A percentile compares a stretch with the other conserved stretches of the same genome.
Evolutionary conservation across 2,888 invertebrate genomes (phyloP).

Genomic region (Xanthia togata): DNA sequence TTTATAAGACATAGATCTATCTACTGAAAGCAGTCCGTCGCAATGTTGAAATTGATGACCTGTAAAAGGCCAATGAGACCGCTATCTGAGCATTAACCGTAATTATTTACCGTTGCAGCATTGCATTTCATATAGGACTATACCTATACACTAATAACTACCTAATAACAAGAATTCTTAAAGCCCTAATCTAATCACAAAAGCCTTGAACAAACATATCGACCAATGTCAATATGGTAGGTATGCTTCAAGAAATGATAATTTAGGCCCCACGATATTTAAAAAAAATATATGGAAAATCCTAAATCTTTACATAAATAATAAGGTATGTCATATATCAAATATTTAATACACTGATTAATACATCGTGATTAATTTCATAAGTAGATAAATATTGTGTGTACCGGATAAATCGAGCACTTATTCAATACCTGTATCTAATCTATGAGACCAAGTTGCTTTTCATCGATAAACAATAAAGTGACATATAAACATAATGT

Average conservation of each 20-base stretch:
- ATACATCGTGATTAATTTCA: slow-evolving; percentile 11
- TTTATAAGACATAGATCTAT: not conserved
- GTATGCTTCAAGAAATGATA: slow-evolving; percentile 26
- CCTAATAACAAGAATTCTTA: not conserved
- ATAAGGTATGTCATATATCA: not conserved
- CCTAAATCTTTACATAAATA: slow-evolving; percentile 13
- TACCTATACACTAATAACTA: not conserved
- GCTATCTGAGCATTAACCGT: not conserved
- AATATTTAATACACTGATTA: slow-evolving; percentile 44
- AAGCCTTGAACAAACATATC: slow-evolving; percentile 6
- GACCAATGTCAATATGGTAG: not conserved
- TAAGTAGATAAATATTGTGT: slow-evolving; percentile 30
- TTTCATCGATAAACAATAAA: slow-evolving; percentile 45
- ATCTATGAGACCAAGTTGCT: slow-evolving; percentile 41
- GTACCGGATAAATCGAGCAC: slow-evolving; percentile 37
- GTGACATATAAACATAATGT: not conserved
- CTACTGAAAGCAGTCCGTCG: not conserved
- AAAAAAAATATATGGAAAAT: slow-evolving; percentile 12
- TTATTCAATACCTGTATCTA: slow-evolving; percentile 44
- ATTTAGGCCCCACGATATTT: not conserved
- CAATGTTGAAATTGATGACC: not conserved
- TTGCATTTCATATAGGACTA: not conserved
- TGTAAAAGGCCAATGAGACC: slow-evolving; percentile 8
- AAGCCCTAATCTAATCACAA: slow-evolving; percentile 16
- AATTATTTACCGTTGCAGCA: not conserved